phyloP scores from a whole-genome alignment of 2,888 invertebrate species.

The Tetragnatha montana region DNA sequence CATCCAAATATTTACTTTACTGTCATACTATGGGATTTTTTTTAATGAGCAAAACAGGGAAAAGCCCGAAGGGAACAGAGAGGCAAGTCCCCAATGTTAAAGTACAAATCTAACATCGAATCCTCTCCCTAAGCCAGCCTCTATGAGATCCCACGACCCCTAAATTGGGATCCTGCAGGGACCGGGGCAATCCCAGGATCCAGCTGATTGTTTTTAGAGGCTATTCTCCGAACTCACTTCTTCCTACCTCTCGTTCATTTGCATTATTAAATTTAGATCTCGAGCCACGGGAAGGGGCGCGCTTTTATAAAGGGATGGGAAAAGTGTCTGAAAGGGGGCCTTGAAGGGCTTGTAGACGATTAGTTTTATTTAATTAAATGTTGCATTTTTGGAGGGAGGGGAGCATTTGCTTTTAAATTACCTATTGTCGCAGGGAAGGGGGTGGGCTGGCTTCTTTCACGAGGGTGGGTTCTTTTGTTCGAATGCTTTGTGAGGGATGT shows the following conservation, averaged over 20 bases:
- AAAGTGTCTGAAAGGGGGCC: conserved; percentile 17
- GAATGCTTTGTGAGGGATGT: too few relatives aligned
- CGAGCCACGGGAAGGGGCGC: conserved; percentile 23
- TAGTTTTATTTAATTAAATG: conserved; percentile 71
- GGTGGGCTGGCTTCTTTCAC: neutral
- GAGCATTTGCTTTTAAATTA: conserved; percentile 65
- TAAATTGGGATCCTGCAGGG: neutral
- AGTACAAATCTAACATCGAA: neutral
- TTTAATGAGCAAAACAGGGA: too few relatives aligned
- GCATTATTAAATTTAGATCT: conserved; percentile 68
- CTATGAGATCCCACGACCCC: neutral
- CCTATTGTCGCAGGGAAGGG: conserved; percentile 28
- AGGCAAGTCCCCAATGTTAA: too few relatives aligned
- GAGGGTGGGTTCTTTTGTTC: neutral
- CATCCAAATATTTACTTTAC: too few relatives aligned
- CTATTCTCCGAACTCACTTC: conserved; percentile 37
- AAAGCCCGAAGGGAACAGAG: too few relatives aligned
- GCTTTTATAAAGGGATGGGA: neutral
- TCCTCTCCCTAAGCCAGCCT: neutral
- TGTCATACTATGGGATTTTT: too few relatives aligned
- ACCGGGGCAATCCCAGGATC: neutral
- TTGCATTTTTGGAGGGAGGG: conserved; percentile 36
- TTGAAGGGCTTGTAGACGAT: conserved; percentile 58
- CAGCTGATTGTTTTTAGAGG: conserved; percentile 54
- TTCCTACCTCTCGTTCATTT: conserved; percentile 47